Percentiles rank a stretch among this genome's conserved stretches.
These are phyloP conservation scores for Greenwoodochromis staneri DNA, from an alignment of 2,113 vertebrate species.

Conservation along the genomic window DNA sequence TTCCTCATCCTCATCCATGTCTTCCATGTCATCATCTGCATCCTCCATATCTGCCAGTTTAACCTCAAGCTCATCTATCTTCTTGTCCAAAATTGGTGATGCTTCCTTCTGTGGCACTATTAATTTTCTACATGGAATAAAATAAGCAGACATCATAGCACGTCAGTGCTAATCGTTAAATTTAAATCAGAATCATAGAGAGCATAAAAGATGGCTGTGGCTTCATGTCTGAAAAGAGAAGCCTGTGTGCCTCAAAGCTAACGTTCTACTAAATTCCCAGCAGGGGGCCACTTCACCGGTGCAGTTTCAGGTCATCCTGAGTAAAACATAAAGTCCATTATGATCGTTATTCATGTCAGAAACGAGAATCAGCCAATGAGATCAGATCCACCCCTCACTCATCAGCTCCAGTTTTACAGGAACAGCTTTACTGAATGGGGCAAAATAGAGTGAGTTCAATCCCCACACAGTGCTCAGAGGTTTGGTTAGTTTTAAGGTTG, in stretches of 20 bases:
- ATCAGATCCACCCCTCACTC: not conserved
- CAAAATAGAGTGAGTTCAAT: not conserved
- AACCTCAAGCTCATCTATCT: slow-evolving; percentile 92
- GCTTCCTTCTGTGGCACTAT: slow-evolving; percentile 94
- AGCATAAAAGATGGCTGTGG: not conserved
- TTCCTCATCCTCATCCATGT: slow-evolving; percentile 91
- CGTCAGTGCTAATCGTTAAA: not conserved
- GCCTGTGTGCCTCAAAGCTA: not conserved
- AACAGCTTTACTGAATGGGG: not conserved
- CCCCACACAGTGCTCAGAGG: not conserved
- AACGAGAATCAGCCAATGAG: not conserved
- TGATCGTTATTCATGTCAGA: not conserved
- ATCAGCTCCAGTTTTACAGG: not conserved
- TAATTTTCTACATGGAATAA: slow-evolving; percentile 75
- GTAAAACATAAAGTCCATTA: not conserved
- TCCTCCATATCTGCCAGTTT: slow-evolving; percentile 91
- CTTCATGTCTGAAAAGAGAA: not conserved
- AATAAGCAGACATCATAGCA: not conserved
- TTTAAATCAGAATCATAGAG: not conserved
- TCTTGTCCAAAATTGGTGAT: slow-evolving; percentile 91
- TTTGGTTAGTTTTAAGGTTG: not conserved
- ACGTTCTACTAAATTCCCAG: not conserved
- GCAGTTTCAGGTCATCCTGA: not conserved
- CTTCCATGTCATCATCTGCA: slow-evolving; percentile 88
- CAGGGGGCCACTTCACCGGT: not conserved